These are phyloP conservation scores for Chrysochloris asiatica DNA, from an alignment of 2,113 vertebrate genomes.

Conservation along the genomic window DNA sequence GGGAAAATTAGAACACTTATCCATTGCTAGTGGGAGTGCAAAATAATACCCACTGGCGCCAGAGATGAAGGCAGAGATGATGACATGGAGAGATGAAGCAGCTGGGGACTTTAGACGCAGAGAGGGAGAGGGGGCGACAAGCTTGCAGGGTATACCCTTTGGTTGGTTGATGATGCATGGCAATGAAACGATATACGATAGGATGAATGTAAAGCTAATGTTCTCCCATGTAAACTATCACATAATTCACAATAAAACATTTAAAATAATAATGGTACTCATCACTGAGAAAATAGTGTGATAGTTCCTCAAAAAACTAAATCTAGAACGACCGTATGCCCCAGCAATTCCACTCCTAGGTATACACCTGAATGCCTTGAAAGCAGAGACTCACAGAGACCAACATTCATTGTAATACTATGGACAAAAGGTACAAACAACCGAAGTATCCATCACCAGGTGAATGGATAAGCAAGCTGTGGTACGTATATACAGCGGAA, in stretches of 20 bases:
- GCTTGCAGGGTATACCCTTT: too few species aligned
- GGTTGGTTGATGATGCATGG: too few species aligned
- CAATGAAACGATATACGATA: too few species aligned
- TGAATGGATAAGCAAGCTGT: not conserved
- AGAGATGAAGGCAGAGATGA: too few species aligned
- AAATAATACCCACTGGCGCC: too few species aligned
- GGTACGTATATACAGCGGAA: not conserved
- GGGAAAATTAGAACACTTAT: not conserved
- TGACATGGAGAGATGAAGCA: too few species aligned
- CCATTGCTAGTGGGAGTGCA: not conserved
- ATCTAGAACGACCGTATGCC: not conserved
- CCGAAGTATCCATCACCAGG: not conserved
- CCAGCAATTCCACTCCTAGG: not conserved
- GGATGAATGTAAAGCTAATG: too few species aligned
- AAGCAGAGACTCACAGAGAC: not conserved
- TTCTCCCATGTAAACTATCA: too few species aligned
- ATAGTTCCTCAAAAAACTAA: not conserved
- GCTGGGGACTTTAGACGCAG: too few species aligned
- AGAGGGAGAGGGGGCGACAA: too few species aligned
- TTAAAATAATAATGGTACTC: too few species aligned
- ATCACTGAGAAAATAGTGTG: not conserved
- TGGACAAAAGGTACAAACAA: not conserved
- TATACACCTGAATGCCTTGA: not conserved
- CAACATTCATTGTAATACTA: not conserved
- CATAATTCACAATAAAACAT: too few species aligned